These are phyloP conservation scores for Micoletzkya japonica DNA, from an alignment of 2,888 invertebrate genomes.

Conservation along the genomic window DNA sequence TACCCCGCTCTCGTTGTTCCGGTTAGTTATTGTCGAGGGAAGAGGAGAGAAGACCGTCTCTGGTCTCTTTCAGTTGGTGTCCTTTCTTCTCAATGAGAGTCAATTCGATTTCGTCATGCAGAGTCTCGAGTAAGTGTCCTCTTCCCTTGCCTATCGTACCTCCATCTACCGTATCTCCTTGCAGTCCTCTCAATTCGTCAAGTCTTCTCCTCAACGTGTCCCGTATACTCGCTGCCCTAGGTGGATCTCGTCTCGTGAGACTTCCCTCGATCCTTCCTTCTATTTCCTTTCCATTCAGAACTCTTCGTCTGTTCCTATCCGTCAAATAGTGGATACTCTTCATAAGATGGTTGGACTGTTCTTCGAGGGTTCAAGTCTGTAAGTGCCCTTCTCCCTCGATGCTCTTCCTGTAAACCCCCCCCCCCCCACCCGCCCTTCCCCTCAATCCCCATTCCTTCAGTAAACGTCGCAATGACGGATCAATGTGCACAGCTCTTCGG, in stretches of 20 bases:
- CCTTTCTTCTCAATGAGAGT: slow-evolving; percentile 30
- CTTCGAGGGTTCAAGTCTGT: slow-evolving; percentile 10
- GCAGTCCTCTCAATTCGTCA: no score
- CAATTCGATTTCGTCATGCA: slow-evolving; percentile 30
- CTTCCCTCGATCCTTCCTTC: neutral
- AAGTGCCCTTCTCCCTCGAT: neutral
- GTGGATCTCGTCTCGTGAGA: neutral
- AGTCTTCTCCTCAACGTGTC: slow-evolving; percentile 8
- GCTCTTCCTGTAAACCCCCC: no score
- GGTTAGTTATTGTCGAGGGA: no score
- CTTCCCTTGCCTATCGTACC: neutral
- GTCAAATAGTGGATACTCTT: slow-evolving; percentile 11
- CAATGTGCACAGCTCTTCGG: neutral
- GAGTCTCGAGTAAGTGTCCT: slow-evolving; percentile 27
- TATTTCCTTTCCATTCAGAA: neutral
- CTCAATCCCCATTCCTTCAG: neutral
- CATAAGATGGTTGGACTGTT: neutral
- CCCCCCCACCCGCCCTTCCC: no score
- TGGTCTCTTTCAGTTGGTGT: slow-evolving; percentile 29
- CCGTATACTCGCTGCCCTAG: slow-evolving; percentile 10
- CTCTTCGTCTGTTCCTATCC: neutral
- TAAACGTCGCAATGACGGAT: slow-evolving; percentile 10
- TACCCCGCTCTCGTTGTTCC: no score
- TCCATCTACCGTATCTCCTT: neutral
- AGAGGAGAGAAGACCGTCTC: no score